Evolutionary conservation across 2,797 vertebrate genomes (phyloP).

Genomic region (Enteromius anoplus): DNA sequence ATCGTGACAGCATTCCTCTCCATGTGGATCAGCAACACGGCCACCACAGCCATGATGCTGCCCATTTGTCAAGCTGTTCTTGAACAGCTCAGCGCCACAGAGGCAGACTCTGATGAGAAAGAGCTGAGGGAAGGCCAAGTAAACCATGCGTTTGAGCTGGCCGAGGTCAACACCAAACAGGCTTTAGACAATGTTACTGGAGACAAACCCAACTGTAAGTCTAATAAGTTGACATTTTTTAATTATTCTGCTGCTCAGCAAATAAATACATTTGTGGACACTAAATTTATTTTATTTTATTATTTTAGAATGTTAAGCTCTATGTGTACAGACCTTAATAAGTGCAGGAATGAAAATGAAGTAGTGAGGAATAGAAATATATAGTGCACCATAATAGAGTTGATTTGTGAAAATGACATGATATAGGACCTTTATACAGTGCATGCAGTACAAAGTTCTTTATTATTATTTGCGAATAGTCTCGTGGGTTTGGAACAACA

Average conservation of each 20-base stretch:
- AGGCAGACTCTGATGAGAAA: conserved; percentile 60
- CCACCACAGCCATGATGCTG: conserved; percentile 96
- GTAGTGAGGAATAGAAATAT: not conserved
- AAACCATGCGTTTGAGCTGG: conserved; percentile 69
- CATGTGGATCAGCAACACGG: conserved; percentile 99
- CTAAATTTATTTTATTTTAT: not conserved
- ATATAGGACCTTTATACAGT: not conserved
- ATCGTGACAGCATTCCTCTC: conserved; percentile 89
- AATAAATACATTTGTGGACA: not conserved
- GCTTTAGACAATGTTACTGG: not conserved
- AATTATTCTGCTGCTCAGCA: not conserved
- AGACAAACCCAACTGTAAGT: conserved; percentile 33
- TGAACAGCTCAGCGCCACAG: conserved; percentile 81
- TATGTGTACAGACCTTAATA: not conserved
- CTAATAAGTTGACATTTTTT: conserved; percentile 11
- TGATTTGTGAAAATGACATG: not conserved
- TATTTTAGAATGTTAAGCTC: not conserved
- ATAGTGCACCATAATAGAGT: not conserved
- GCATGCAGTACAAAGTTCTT: too few relatives aligned
- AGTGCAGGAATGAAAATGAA: not conserved
- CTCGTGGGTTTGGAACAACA: too few relatives aligned
- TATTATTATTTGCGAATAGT: too few relatives aligned
- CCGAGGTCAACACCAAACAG: conserved; percentile 56
- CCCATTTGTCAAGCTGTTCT: conserved; percentile 89
- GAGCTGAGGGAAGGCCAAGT: conserved; percentile 59